Evolutionary conservation across 2,888 invertebrate species (phyloP), one percentile per base, ranked within the genome.

Genomic region (Pardosa pseudoannulata): DNA sequence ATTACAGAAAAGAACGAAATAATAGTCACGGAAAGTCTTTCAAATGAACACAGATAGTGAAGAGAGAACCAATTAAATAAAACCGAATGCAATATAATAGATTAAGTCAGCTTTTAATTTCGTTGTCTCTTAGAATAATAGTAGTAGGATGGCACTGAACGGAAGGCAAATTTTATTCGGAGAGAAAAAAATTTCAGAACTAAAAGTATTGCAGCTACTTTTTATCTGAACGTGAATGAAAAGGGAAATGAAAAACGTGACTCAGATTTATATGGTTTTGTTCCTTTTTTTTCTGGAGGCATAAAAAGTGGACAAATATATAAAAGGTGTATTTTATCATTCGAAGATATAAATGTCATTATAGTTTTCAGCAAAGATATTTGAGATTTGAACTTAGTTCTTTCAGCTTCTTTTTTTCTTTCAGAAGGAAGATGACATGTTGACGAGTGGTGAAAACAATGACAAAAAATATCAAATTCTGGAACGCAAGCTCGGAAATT

Each of bases 81-180:
- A 56, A 23, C 11, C 23, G 56, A 56, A 56, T 23, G 56, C 56
- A 56, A 56, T 56, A 5, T 56, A 56, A 56, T 23, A 56, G 56
- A 56, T 56, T 56, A 23, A 23, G 23, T 6, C 3, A 56, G 19
- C 23, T 46, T 56, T 56, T 56, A 16, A 23, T 23, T 56, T 23
- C 23, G 19, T 23, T 19, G 19, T 11, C 56, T 1, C 3, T 2
- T 1, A 23, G 56, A 56, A 56, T 56, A 56, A 23, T 56, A 56
- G 23, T 2, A 11, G 56, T 2, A 2, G 56, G 23, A 23, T 2
- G 16, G 46, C 46, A 23, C 5, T 56, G 23, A 56, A 46, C 11
- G 46, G 19, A 23, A 56, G 19, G 56, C 56, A 23, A 56, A 56
- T 56, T 56, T 23, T 23, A 56, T 56, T 56, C 2, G 19, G n/a